Base-by-base conservation (phyloP, 2,797 vertebrate species). In the Ficedula albicollis region DNA sequence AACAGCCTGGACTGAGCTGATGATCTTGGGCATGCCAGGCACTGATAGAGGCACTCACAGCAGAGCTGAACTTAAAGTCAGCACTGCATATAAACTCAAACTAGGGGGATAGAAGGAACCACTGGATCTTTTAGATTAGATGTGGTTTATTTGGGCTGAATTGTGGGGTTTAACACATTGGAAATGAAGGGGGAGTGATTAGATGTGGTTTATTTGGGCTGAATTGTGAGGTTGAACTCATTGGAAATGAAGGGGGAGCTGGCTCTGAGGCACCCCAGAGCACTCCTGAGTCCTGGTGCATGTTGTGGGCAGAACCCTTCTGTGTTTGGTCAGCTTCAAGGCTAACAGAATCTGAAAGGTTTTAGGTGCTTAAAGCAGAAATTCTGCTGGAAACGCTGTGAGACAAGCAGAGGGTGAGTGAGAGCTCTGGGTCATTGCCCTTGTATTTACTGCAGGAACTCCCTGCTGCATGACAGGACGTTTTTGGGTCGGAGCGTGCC, bases 251-350 rank as follows among this genome's bases (percentile, higher is more conserved):
- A 59, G 52, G 48, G n/a, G n/a, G 51, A 46, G 48, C 13, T 79
- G 41, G 9, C 41, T 59, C 66, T 62, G 54, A 36, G 34, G 36
- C n/a, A 39, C 39, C 36, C 34, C 46, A 43, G 55, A 34, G 64
- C 34, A 39, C 25, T 77, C 41, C 34, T 34, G 68, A 55, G 17
- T 11, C 58, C 27, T 5, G 4, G 22, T 46, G 15, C 23, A 1
- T 20, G 23, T 13, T 6, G 10, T 58, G 46, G 29, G 29, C 74
- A 68, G 44, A 46, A 26, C 52, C 43, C 29, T 51, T 1, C 64
- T 23, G 1, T 27, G 13, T 54, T 46, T 17, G 20, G 8, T 27
- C 1, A 1, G 27, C 72, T n/a, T 48, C 13, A 34, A 0, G 64
- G 70, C 11, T 74, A 84, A 52, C 34, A 83, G 73, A 90, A 88